These are phyloP conservation scores for Onychostoma macrolepis DNA, from an alignment of 2,113 vertebrate genomes.

Conservation along the genomic window DNA sequence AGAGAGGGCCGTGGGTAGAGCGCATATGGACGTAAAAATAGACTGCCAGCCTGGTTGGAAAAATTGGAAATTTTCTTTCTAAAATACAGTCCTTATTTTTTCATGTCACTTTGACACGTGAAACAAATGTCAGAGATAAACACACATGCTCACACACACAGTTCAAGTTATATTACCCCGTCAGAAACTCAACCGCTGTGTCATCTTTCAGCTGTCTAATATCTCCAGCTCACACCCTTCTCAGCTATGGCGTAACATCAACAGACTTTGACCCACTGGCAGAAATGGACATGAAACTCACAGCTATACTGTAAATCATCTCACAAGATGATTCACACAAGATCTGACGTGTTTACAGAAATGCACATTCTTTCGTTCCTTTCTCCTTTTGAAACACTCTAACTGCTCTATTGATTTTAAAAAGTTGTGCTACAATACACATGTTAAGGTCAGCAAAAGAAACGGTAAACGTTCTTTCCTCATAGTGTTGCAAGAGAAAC, in stretches of 20 bases:
- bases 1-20: neutral
- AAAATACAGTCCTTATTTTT: neutral
- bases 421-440: neutral
- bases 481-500: slow-evolving; percentile 8
- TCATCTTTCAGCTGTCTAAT: slow-evolving; percentile 43
- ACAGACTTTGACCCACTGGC: slow-evolving; percentile 36
- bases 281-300: slow-evolving; percentile 7
- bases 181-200: slow-evolving; percentile 23
- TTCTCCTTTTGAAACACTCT: neutral
- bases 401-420: neutral
- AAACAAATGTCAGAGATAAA: slow-evolving; percentile 17
- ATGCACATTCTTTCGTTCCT: neutral
- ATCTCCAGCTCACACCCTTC: slow-evolving; percentile 30
- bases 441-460: neutral
- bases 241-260: slow-evolving; percentile 25
- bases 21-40: slow-evolving; percentile 36
- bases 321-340: neutral
- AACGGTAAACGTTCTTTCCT: neutral
- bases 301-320: neutral
- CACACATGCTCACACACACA: slow-evolving; percentile 2
- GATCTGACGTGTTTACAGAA: slow-evolving; percentile 15
- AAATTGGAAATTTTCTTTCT: slow-evolving; percentile 37
- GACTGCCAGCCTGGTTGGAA: slow-evolving; percentile 50
- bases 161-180: slow-evolving; percentile 6
- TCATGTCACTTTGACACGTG: neutral